Conservation (phyloP, 2,888 invertebrate species). For the Drosophila leonis region DNA sequence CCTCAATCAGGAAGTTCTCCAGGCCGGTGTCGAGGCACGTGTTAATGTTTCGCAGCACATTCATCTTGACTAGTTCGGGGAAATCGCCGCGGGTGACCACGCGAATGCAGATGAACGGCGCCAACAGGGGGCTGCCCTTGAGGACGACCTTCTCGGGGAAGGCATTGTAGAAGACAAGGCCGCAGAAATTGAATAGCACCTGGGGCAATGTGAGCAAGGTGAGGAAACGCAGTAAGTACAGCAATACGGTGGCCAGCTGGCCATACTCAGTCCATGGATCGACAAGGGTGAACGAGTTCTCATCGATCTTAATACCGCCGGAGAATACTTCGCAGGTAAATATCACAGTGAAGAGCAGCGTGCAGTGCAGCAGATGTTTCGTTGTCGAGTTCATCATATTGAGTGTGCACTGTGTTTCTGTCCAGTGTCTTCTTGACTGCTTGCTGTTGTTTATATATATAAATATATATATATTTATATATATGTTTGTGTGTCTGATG, state of each 20-base stretch:
- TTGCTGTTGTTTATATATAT: slow-evolving; percentile 1
- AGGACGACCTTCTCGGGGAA: slow-evolving; percentile 96
- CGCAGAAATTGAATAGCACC: slow-evolving; percentile 93
- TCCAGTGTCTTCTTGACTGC: slow-evolving; percentile 1
- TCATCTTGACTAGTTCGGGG: slow-evolving; percentile 94
- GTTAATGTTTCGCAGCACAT: slow-evolving; percentile 94
- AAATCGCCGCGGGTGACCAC: slow-evolving; percentile 98
- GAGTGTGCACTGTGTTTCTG: slow-evolving; percentile 39
- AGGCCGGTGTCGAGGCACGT: slow-evolving; percentile 95
- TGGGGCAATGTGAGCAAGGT: slow-evolving; percentile 95
- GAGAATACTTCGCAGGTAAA: slow-evolving; percentile 90
- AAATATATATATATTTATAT: too few relatives aligned
- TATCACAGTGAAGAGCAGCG: slow-evolving; percentile 90
- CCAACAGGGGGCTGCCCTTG: slow-evolving; percentile 95
- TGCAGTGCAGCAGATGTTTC: slow-evolving; percentile 93
- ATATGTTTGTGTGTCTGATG: background rate
- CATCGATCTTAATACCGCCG: slow-evolving; percentile 88
- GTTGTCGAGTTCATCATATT: slow-evolving; percentile 85
- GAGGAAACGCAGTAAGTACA: slow-evolving; percentile 92
- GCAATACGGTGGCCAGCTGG: slow-evolving; percentile 89
- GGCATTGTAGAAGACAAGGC: slow-evolving; percentile 95
- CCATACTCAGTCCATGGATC: slow-evolving; percentile 95
- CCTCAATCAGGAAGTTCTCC: slow-evolving; percentile 98
- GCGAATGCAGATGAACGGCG: slow-evolving; percentile 97
- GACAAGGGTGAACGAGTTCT: slow-evolving; percentile 87